Percentiles rank a stretch among this genome's conserved stretches.
These are phyloP conservation scores for Tiliacea aurago DNA, from an alignment of 2,888 invertebrate species.

Conservation along the genomic window DNA sequence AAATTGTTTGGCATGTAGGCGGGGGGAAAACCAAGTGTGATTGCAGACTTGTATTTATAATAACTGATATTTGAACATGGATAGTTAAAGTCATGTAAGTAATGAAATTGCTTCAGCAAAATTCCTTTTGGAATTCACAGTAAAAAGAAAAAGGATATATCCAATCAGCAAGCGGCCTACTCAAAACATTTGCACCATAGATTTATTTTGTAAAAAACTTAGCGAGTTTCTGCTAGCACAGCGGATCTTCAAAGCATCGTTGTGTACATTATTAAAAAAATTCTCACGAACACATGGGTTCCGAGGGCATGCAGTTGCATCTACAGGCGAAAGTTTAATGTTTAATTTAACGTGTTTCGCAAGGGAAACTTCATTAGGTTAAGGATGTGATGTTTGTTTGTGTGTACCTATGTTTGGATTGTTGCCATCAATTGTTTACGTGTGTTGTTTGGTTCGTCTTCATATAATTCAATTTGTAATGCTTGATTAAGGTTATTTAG, in stretches of 20 bases:
- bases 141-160: constrained; percentile 27
- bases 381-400: constrained; percentile 61
- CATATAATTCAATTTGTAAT: constrained; percentile 4
- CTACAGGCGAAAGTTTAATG: constrained; percentile 68
- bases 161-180: constrained; percentile 32
- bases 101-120: neutral
- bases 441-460: constrained; percentile 8
- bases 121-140: neutral
- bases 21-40: constrained; percentile 11
- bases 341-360: constrained; percentile 67
- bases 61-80: constrained; percentile 17
- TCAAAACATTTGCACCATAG: constrained; percentile 53
- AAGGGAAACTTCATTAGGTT: constrained; percentile 65
- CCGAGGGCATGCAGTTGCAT: constrained; percentile 72
- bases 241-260: constrained; percentile 79
- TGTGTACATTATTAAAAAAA: constrained; percentile 80
- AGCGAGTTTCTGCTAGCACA: constrained; percentile 65
- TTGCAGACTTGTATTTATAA: neutral
- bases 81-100: no score
- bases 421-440: constrained; percentile 46
- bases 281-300: constrained; percentile 86
- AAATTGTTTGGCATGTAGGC: constrained; percentile 29
- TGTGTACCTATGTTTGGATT: constrained; percentile 58
- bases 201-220: constrained; percentile 57
- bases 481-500: neutral